These are phyloP conservation scores for Actinostola sp. DNA, from an alignment of 92 coral and sea anemone species.

Conservation along the genomic window DNA sequence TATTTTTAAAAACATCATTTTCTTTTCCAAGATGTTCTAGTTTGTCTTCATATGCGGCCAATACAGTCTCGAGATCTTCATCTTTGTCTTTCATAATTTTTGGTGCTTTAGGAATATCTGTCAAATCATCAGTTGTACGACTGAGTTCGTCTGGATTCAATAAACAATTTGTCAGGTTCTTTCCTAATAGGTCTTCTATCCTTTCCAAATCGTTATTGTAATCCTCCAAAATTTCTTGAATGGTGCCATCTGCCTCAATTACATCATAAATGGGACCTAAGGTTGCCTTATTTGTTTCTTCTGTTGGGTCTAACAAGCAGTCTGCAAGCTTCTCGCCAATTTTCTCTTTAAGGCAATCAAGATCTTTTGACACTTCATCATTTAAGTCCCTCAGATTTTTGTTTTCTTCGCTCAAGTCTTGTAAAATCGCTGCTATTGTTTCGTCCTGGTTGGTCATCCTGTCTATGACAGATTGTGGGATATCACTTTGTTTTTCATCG, in stretches of 20 bases:
- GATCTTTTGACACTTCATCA: slow-evolving; percentile 44
- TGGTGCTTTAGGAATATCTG: slow-evolving; percentile 23
- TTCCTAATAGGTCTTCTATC: slow-evolving; percentile 46
- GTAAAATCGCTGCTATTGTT: slow-evolving; percentile 57
- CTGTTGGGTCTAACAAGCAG: slow-evolving; percentile 16
- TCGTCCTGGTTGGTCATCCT: slow-evolving; percentile 30
- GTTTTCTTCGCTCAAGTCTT: slow-evolving; percentile 57
- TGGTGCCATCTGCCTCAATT: slow-evolving; percentile 31
- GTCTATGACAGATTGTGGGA: slow-evolving; percentile 10
- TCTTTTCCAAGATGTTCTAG: slow-evolving; percentile 43
- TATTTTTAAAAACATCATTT: slow-evolving; percentile 39
- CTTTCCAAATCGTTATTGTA: slow-evolving; percentile 41
- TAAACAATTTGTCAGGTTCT: slow-evolving; percentile 39
- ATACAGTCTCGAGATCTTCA: slow-evolving; percentile 67
- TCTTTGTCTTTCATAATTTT: slow-evolving; percentile 44
- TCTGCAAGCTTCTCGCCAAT: slow-evolving; percentile 62
- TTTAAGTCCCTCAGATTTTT: slow-evolving; percentile 49
- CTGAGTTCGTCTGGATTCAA: not conserved
- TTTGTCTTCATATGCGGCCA: slow-evolving; percentile 61
- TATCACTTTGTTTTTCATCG: slow-evolving; percentile 14
- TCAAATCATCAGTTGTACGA: not conserved
- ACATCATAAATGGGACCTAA: slow-evolving; percentile 34
- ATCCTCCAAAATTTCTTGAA: slow-evolving; percentile 53
- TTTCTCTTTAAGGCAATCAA: slow-evolving; percentile 53
- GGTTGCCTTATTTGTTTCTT: slow-evolving; percentile 13